A percentile compares a stretch with the other conserved stretches of the same genome.
phyloP scores from a whole-genome alignment of 2,113 vertebrate genomes.

The Candoia aspera region DNA sequence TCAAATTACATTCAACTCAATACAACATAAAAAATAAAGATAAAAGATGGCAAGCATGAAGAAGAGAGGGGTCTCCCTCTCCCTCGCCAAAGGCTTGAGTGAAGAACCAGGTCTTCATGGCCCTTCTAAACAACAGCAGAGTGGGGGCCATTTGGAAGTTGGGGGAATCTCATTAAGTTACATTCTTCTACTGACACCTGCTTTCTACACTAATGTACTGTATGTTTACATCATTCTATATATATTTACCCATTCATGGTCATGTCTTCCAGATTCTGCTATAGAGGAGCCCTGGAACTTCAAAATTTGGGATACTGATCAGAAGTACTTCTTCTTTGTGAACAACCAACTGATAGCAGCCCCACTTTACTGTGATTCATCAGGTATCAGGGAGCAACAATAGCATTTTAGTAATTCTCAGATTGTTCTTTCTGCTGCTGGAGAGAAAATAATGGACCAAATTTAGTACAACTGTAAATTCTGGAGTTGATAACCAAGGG shows the following conservation, averaged over 20 bases:
- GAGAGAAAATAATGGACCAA: background rate
- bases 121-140: background rate
- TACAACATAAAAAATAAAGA: background rate
- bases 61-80: background rate
- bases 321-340: background rate
- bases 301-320: background rate
- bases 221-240: background rate
- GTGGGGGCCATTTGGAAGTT: background rate
- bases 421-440: background rate
- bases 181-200: background rate
- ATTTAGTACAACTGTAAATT: background rate
- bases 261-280: background rate
- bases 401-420: background rate
- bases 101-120: background rate
- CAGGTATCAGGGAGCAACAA: background rate
- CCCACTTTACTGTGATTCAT: background rate
- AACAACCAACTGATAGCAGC: background rate
- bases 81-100: background rate
- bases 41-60: background rate
- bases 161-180: background rate
- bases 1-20: background rate
- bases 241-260: background rate
- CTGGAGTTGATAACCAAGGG: background rate
- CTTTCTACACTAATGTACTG: background rate
- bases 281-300: background rate